These are phyloP conservation scores for Pantherophis guttatus DNA, from an alignment of 2,113 vertebrate species.

Conservation along the genomic window DNA sequence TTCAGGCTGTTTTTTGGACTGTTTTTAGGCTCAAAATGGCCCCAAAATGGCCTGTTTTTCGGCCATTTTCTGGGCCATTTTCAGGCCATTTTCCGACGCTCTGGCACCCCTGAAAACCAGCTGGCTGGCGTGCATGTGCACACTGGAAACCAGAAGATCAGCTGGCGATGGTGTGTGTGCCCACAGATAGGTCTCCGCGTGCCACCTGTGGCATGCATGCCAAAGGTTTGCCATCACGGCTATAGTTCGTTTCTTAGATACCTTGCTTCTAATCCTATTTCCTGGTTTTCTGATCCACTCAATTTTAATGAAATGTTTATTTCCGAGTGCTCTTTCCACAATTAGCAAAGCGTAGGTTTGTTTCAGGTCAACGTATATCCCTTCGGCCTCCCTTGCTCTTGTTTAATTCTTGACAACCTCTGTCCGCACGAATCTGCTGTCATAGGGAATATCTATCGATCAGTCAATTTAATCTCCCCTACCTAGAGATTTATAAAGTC, in stretches of 20 bases:
- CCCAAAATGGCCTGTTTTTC: no score
- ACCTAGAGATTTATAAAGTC: slow-evolving; percentile 22
- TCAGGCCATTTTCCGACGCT: no score
- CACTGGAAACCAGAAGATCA: no score
- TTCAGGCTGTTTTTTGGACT: no score
- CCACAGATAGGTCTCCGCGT: no score
- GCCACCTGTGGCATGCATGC: no score
- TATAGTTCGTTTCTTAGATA: neutral
- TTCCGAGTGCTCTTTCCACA: neutral
- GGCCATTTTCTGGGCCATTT: no score
- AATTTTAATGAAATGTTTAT: neutral
- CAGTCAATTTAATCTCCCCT: slow-evolving; percentile 16
- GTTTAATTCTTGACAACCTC: neutral
- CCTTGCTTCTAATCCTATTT: neutral
- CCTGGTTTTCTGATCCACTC: neutral
- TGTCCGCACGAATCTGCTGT: neutral
- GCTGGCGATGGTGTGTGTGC: no score
- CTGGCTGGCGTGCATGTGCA: no score
- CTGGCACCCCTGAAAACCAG: no score
- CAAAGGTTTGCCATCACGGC: no score
- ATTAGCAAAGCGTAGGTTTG: neutral
- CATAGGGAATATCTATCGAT: slow-evolving; percentile 16
- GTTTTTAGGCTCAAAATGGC: no score
- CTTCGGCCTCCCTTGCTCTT: neutral
- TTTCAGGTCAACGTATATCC: neutral